phyloP scores from a whole-genome alignment of 2,113 vertebrate species.

The Halcyon senegalensis region DNA sequence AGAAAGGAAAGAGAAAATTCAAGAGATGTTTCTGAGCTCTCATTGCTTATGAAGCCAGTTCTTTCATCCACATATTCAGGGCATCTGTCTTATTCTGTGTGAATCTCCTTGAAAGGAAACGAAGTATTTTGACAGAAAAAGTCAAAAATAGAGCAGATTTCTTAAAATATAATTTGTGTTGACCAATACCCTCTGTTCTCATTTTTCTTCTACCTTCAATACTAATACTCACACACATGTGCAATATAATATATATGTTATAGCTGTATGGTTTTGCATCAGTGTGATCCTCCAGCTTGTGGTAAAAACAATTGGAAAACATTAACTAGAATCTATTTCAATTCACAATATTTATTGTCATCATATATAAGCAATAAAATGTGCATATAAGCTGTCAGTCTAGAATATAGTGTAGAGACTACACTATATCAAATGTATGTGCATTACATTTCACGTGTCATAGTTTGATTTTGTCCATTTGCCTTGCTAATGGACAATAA shows the following conservation, averaged over 20 bases:
- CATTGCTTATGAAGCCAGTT: neutral
- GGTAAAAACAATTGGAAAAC: neutral
- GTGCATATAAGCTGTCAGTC: neutral
- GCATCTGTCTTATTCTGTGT: neutral
- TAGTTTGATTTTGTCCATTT: conserved; percentile 8
- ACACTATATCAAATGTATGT: neutral
- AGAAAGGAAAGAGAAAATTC: neutral
- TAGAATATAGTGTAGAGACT: neutral
- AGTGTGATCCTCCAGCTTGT: neutral
- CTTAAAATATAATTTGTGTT: neutral
- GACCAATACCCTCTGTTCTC: neutral
- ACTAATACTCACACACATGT: neutral
- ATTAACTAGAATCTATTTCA: neutral
- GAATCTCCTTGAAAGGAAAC: neutral
- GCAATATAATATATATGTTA: neutral
- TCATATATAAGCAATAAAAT: neutral
- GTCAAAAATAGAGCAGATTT: neutral
- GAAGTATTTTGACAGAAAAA: neutral
- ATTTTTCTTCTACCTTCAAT: conserved; percentile 8
- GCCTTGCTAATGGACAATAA: neutral
- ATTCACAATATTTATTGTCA: conserved; percentile 1
- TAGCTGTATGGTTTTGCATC: neutral
- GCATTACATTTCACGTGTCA: neutral
- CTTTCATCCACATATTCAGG: neutral
- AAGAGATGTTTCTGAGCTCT: neutral